Evolutionary conservation across 1,140 invertebrate species (phyloP).

Genomic region (Zaprionus camerounensis): DNA sequence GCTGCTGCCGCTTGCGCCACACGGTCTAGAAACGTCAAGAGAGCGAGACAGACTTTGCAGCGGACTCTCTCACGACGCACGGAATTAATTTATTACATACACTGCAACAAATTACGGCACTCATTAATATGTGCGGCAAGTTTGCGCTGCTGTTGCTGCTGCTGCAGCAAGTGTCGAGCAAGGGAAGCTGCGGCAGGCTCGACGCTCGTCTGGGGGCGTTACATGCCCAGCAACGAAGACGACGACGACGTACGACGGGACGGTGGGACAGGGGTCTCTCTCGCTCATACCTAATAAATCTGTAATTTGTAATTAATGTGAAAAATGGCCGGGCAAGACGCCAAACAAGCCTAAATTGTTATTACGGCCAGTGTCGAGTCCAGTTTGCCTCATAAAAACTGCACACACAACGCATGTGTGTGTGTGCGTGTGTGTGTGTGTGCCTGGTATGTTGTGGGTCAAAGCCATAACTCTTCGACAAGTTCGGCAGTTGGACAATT

Average conservation of each 20-base stretch:
- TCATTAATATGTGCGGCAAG: slow-evolving; percentile 82
- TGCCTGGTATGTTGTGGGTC: slow-evolving; percentile 66
- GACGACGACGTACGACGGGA: neutral
- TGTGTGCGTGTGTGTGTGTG: slow-evolving; percentile 25
- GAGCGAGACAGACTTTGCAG: neutral
- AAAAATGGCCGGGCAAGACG: slow-evolving; percentile 75
- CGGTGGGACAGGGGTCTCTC: neutral
- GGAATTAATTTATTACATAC: slow-evolving; percentile 83
- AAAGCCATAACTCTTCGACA: slow-evolving; percentile 79
- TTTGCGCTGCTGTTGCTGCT: slow-evolving; percentile 34
- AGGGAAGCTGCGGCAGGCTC: slow-evolving; percentile 4
- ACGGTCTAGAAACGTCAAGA: slow-evolving; percentile 45
- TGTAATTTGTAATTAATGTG: slow-evolving; percentile 84
- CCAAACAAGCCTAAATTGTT: slow-evolving; percentile 83
- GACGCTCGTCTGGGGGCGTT: slow-evolving; percentile 29
- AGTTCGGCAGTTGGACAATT: slow-evolving; percentile 65
- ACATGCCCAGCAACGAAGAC: slow-evolving; percentile 22
- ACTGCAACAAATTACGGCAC: slow-evolving; percentile 80
- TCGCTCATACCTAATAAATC: slow-evolving; percentile 79
- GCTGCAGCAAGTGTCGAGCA: slow-evolving; percentile 24
- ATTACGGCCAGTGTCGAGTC: slow-evolving; percentile 66
- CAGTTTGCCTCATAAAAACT: slow-evolving; percentile 49
- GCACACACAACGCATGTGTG: slow-evolving; percentile 26
- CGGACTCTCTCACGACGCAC: slow-evolving; percentile 57
- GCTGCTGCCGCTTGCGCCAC: slow-evolving; percentile 34